A percentile compares a stretch with the other conserved stretches of the same genome.
phyloP scores from a whole-genome alignment of 1,140 invertebrate genomes.

The Archivesica marissinica region DNA sequence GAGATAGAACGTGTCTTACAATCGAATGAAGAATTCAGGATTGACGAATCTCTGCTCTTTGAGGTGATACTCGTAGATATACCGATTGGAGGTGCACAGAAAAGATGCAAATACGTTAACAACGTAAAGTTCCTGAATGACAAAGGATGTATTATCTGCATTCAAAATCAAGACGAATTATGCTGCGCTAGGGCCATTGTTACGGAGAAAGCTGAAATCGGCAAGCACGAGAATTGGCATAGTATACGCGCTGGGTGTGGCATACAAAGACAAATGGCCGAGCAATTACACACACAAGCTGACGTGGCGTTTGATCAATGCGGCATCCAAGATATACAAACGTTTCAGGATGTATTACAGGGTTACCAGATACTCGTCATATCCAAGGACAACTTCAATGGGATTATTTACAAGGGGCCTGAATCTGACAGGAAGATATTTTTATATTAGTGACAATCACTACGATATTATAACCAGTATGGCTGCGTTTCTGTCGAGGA shows the following conservation, averaged over 20 bases:
- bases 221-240: too few relatives aligned
- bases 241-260: too few relatives aligned
- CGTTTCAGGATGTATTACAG: background rate
- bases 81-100: background rate
- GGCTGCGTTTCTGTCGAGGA: slow-evolving; percentile 13
- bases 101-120: slow-evolving; percentile 3
- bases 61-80: too few relatives aligned
- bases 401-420: background rate
- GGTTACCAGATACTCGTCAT: background rate
- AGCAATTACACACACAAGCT: too few relatives aligned
- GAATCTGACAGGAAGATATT: background rate
- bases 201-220: too few relatives aligned
- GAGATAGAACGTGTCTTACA: background rate
- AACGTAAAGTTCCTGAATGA: background rate
- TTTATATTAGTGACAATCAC: slow-evolving; percentile 18
- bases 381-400: background rate
- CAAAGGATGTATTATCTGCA: slow-evolving; percentile 4
- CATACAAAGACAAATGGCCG: too few relatives aligned
- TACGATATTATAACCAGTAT: slow-evolving; percentile 42
- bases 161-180: slow-evolving; percentile 34
- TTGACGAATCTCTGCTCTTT: too few relatives aligned
- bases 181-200: too few relatives aligned
- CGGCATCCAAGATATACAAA: background rate
- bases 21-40: background rate
- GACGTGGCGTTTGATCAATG: too few relatives aligned